phyloP scores from a whole-genome alignment of 2,888 invertebrate genomes.

The Ennomos fuscantarius region DNA sequence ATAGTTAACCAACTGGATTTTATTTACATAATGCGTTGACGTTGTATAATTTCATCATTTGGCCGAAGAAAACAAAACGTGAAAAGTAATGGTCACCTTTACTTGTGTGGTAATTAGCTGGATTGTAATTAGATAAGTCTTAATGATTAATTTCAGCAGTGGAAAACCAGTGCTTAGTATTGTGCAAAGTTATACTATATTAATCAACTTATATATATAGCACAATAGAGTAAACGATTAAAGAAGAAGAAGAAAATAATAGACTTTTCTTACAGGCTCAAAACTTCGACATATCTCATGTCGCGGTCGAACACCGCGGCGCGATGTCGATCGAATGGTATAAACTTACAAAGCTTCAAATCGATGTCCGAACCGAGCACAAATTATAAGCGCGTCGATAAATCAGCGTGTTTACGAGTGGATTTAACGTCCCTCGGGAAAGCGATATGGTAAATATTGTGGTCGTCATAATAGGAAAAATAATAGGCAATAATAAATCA shows the following conservation, averaged over 20 bases:
- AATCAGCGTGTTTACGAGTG: conserved; percentile 67
- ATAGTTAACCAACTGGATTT: conserved; percentile 59
- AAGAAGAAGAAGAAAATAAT: too few relatives aligned
- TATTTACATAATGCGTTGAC: conserved; percentile 64
- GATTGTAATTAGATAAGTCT: too few relatives aligned
- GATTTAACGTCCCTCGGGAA: conserved; percentile 50
- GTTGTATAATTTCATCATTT: conserved; percentile 37
- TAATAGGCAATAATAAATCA: conserved; percentile 53
- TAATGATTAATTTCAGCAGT: too few relatives aligned
- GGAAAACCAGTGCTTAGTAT: too few relatives aligned
- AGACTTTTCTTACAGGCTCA: background rate
- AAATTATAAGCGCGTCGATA: conserved; percentile 54
- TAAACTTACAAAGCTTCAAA: conserved; percentile 61
- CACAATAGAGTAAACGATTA: too few relatives aligned
- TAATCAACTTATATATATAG: too few relatives aligned
- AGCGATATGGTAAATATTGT: conserved; percentile 44
- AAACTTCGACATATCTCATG: conserved; percentile 13
- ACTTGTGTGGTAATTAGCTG: background rate
- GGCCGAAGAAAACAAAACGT: conserved; percentile 14
- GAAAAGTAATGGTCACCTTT: conserved; percentile 5
- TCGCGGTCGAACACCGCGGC: background rate
- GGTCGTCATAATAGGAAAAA: conserved; percentile 45
- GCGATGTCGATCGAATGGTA: conserved; percentile 35
- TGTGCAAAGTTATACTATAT: too few relatives aligned
- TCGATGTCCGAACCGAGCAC: conserved; percentile 55